phyloP scores from a whole-genome alignment of 2,888 invertebrate genomes.

The Drosophila basisetae region DNA sequence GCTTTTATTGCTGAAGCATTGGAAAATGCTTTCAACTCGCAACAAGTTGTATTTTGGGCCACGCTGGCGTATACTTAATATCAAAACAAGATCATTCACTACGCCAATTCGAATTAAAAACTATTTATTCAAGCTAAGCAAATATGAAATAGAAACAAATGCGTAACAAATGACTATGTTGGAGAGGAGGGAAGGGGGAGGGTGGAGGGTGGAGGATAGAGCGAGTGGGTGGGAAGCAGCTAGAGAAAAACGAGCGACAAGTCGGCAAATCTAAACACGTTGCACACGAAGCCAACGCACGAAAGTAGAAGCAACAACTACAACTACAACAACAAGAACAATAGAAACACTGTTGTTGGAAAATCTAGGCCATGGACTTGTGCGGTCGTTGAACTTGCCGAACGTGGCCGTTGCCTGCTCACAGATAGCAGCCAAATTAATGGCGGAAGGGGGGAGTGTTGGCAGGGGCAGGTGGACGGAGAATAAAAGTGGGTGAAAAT shows the following conservation, averaged over 20 bases:
- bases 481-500: conserved; percentile 9
- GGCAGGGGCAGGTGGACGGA: background rate
- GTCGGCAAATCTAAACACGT: conserved; percentile 53
- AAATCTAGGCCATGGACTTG: conserved; percentile 85
- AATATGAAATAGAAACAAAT: conserved; percentile 28
- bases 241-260: conserved; percentile 30
- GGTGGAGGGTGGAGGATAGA: background rate
- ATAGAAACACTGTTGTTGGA: conserved; percentile 62
- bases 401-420: conserved; percentile 39
- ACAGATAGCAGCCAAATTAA: conserved; percentile 16
- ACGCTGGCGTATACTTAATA: conserved; percentile 54
- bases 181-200: background rate
- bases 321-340: conserved; percentile 25
- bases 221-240: background rate
- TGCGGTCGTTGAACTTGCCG: conserved; percentile 85
- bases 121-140: conserved; percentile 24
- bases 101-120: conserved; percentile 46
- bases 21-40: background rate
- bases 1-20: background rate
- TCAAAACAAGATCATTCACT: background rate
- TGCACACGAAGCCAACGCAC: conserved; percentile 41
- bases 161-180: conserved; percentile 18
- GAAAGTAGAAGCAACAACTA: conserved; percentile 75
- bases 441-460: background rate
- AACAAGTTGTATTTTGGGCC: background rate